Conservation (phyloP, 2,888 invertebrate genomes). For the Cyrtodaria siliqua region DNA sequence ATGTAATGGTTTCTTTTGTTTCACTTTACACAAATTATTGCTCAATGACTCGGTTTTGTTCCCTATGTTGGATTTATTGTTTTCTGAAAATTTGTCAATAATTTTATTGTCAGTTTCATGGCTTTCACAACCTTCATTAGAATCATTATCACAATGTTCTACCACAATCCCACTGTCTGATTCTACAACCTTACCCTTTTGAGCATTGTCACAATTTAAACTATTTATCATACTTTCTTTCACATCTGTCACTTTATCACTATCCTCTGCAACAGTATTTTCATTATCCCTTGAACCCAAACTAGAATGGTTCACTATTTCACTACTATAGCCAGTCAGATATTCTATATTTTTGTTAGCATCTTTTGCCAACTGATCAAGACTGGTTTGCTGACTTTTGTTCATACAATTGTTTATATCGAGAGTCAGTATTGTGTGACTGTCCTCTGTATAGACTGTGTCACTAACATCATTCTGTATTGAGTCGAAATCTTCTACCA, state of each 20-base stretch:
- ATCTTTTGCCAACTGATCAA: conserved; percentile 36
- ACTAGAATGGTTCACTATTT: conserved; percentile 6
- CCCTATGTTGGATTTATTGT: conserved; percentile 13
- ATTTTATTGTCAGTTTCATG: background rate
- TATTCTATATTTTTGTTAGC: conserved; percentile 1
- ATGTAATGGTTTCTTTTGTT: too few species aligned
- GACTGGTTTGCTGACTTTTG: conserved; percentile 63
- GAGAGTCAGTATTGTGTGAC: conserved; percentile 40
- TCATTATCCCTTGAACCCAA: background rate
- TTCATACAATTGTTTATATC: conserved; percentile 50
- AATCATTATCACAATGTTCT: conserved; percentile 13
- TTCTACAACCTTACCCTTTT: conserved; percentile 63
- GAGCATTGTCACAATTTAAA: too few species aligned
- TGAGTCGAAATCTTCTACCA: conserved; percentile 34
- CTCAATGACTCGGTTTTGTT: background rate
- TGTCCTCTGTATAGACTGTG: conserved; percentile 63
- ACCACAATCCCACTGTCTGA: conserved; percentile 78
- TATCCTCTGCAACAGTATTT: background rate
- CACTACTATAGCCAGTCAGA: background rate
- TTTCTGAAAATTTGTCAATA: conserved; percentile 27
- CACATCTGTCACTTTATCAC: background rate
- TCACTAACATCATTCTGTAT: conserved; percentile 62
- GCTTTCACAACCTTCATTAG: background rate
- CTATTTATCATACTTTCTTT: too few species aligned
- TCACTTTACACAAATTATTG: too few species aligned